Evolutionary conservation across 1,140 invertebrate species (phyloP).

Genomic region (Drosophila serrata): DNA sequence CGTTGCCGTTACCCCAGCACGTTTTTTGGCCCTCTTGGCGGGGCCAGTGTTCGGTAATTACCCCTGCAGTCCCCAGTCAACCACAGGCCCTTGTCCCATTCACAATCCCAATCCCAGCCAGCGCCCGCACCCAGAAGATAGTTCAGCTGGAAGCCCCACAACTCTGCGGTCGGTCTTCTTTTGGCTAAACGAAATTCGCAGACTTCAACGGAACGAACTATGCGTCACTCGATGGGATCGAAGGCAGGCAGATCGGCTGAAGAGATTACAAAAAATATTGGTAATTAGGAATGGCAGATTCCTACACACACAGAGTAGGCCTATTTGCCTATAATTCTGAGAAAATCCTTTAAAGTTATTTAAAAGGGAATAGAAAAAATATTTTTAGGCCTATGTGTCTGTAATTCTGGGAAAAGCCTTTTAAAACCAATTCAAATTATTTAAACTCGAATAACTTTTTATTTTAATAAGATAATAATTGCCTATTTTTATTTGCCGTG

Average conservation of each 20-base stretch:
- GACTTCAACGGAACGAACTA: slow-evolving; percentile 28
- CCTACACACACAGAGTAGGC: slow-evolving; percentile 24
- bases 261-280: slow-evolving; percentile 60
- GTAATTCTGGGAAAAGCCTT: no score
- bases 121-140: slow-evolving; percentile 24
- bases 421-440: background rate
- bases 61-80: slow-evolving; percentile 10
- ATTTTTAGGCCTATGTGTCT: no score
- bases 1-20: slow-evolving; percentile 24
- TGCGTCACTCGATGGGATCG: slow-evolving; percentile 45
- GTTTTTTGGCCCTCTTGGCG: slow-evolving; percentile 27
- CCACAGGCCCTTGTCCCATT: slow-evolving; percentile 35
- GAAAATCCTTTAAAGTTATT: background rate
- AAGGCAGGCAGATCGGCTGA: slow-evolving; percentile 41
- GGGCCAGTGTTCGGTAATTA: slow-evolving; percentile 48
- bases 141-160: slow-evolving; percentile 66
- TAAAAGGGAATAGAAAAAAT: no score
- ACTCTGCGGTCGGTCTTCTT: slow-evolving; percentile 62
- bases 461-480: no score
- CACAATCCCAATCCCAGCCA: slow-evolving; percentile 1
- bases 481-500: slow-evolving; percentile 1
- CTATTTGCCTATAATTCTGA: background rate
- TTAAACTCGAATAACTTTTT: no score
- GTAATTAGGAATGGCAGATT: slow-evolving; percentile 55
- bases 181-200: slow-evolving; percentile 30